Evolutionary conservation across 2,797 vertebrate species (phyloP).

Genomic region (Epinephelus malabaricus): DNA sequence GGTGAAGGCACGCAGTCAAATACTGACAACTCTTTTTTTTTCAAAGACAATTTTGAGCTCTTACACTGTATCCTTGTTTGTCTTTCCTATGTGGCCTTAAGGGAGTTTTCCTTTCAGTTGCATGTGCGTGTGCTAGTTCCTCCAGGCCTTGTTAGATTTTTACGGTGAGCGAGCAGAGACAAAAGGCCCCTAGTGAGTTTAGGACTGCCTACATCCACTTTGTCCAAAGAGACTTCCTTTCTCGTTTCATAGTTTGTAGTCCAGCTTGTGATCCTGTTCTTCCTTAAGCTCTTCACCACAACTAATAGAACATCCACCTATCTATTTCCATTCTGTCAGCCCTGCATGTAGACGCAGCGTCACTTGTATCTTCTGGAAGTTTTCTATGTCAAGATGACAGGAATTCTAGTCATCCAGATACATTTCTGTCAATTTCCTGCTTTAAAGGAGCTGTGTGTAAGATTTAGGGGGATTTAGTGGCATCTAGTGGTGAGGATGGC

Average conservation of each 20-base stretch:
- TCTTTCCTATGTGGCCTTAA: neutral
- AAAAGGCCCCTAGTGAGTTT: constrained; percentile 53
- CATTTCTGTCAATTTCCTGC: neutral
- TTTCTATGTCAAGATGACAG: neutral
- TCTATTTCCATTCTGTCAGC: neutral
- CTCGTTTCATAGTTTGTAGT: neutral
- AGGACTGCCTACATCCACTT: neutral
- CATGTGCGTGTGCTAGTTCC: constrained; percentile 5
- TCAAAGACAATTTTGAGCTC: neutral
- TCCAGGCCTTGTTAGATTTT: constrained; percentile 50
- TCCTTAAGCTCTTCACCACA: neutral
- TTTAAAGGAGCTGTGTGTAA: no score
- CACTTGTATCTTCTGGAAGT: neutral
- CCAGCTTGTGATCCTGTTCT: neutral
- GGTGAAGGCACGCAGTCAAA: neutral
- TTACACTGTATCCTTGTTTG: neutral
- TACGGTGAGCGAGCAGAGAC: constrained; percentile 55
- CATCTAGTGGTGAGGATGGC: no score
- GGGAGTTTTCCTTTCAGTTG: constrained; percentile 12
- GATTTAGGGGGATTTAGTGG: no score
- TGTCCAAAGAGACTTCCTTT: neutral
- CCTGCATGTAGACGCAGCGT: neutral
- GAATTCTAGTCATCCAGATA: neutral
- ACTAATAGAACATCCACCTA: neutral
- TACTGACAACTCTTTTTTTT: neutral